Evolutionary conservation across 2,113 vertebrate genomes (phyloP), one percentile per base, ranked within the genome.

Genomic region (Eretmochelys imbricata): DNA sequence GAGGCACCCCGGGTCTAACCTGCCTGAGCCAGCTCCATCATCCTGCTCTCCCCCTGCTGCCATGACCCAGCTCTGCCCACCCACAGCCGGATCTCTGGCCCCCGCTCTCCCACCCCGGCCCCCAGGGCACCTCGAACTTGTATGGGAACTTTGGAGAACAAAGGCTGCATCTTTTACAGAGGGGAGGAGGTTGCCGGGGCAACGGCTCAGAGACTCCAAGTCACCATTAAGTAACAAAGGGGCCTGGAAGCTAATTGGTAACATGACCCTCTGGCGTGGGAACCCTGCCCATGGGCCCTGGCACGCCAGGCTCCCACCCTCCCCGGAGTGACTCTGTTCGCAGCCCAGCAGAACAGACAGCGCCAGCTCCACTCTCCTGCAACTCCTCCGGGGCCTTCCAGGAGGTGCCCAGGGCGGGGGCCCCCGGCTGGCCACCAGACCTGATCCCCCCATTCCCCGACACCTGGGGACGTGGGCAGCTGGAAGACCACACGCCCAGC

Each of bases 401-500:
- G 69, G 69, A 62, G 35, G 48, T 14, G 75, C 42, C 75, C 75
- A 5, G 72, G 22, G 72, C 12, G 6, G 20, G 72, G 24, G 42
- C 42, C 4, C 24, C 42, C 22, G 7, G 42, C 42, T 48, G 11
- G 75, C 42, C 38, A 48, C 22, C 42, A 48, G 42, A n/a, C 35
- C 35, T 5, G 62, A 19, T n/a, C 19, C 72, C 42, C 42, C 22
- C 24, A 25, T 6, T 27, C 9, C 20, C 22, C 2, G 4, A 22
- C 69, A 2, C 69, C n/a, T 3, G 22, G 20, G 22, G 72, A 75
- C 16, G 3, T 8, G 62, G 16, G 62, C 62, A n/a, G 62, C 16
- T n/a, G 14, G 31, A 7, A 65, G 62, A 16, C n/a, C 4, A 1
- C 17, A 5, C 5, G 1, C 22, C 42, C 42, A 8, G 42, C 75